Evolutionary conservation across 1,140 invertebrate species (phyloP).

Genomic region (Sarcophaga bullata): DNA sequence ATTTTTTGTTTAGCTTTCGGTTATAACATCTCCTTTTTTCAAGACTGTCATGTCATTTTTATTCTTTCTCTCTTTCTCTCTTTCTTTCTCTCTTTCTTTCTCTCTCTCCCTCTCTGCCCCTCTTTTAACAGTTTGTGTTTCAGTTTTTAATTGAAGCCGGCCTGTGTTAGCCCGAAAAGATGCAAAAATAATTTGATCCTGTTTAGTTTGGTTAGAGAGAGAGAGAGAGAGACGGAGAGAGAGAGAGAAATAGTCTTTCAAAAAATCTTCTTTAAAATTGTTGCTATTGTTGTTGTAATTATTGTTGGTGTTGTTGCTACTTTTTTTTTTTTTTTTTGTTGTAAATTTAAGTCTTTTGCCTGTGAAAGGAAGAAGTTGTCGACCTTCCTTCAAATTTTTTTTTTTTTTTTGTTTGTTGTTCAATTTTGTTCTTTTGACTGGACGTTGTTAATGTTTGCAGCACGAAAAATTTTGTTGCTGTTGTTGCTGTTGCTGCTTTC

Average conservation of each 20-base stretch:
- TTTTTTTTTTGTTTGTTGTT: neutral
- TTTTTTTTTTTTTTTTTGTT: too few relatives aligned
- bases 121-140: too few relatives aligned
- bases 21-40: neutral
- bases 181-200: constrained; percentile 19
- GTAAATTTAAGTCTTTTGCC: neutral
- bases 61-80: neutral
- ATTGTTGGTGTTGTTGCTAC: neutral
- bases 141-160: too few relatives aligned
- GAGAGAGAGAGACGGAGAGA: too few relatives aligned
- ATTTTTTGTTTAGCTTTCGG: neutral
- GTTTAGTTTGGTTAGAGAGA: neutral
- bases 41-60: constrained; percentile 1
- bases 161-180: neutral
- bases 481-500: neutral
- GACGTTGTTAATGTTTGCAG: constrained; percentile 9
- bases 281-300: neutral
- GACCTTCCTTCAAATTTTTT: neutral
- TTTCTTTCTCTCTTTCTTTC: neutral
- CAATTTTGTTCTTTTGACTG: neutral
- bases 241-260: too few relatives aligned
- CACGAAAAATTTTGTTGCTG: neutral
- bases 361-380: neutral
- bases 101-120: too few relatives aligned
- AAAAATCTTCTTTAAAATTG: too few relatives aligned